Percentiles rank a stretch among this genome's conserved stretches.
phyloP scores from a whole-genome alignment of 2,797 vertebrate genomes.

The Eulemur coronatus region DNA sequence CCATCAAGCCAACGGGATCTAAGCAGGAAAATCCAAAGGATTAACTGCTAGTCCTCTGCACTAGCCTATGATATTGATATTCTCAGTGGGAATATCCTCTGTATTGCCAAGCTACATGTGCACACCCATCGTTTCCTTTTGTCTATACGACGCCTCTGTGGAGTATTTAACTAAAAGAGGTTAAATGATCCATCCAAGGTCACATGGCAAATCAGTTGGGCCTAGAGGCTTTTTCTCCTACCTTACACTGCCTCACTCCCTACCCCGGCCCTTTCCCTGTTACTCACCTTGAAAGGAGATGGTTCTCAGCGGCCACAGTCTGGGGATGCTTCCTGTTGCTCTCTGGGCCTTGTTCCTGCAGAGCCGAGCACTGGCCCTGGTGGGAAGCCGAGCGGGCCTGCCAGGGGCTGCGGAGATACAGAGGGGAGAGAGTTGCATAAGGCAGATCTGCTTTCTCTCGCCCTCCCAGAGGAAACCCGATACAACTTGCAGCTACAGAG shows the following conservation, averaged over 20 bases:
- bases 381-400: not conserved
- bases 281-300: not conserved
- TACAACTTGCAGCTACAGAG: not conserved
- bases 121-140: not conserved
- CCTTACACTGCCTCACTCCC: not conserved
- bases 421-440: not conserved
- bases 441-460: not conserved
- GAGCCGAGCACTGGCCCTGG: not conserved
- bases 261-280: not conserved
- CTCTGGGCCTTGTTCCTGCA: not conserved
- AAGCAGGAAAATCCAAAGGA: not conserved
- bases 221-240: not conserved
- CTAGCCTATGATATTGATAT: not conserved
- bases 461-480: not conserved
- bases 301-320: not conserved
- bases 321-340: not conserved
- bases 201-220: not conserved
- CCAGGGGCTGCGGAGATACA: not conserved
- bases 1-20: not conserved
- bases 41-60: not conserved
- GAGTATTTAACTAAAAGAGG: not conserved
- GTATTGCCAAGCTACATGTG: not conserved
- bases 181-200: not conserved
- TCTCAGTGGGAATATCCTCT: not conserved
- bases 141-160: not conserved